A percentile compares a stretch with the other conserved stretches of the same genome.
phyloP scores from a whole-genome alignment of 1,140 invertebrate genomes.

The Lithobius niger region DNA sequence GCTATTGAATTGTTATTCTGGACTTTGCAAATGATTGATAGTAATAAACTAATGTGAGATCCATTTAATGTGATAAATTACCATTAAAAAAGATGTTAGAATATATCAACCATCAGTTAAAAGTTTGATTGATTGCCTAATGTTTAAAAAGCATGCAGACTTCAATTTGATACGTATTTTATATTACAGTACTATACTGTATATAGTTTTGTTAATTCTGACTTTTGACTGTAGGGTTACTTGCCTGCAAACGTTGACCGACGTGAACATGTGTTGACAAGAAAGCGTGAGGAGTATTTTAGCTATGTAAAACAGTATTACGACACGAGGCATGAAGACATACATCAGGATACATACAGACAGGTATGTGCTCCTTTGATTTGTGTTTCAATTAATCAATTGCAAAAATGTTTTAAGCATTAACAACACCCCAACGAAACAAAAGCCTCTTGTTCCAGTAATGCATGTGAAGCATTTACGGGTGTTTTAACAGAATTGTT shows the following conservation, averaged over 20 bases:
- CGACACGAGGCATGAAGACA: slow-evolving; percentile 79
- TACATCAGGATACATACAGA: slow-evolving; percentile 84
- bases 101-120: background rate
- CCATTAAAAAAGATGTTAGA: background rate
- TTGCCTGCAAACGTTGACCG: slow-evolving; percentile 79
- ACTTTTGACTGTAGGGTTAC: slow-evolving; percentile 51
- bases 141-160: background rate
- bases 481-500: too few relatives aligned
- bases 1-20: too few relatives aligned
- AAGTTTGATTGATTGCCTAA: background rate
- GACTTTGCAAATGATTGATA: background rate
- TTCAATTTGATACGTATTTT: slow-evolving; percentile 1
- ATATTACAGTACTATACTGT: slow-evolving; percentile 20
- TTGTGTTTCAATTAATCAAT: background rate
- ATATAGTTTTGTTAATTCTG: too few relatives aligned
- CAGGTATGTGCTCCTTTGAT: slow-evolving; percentile 40
- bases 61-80: background rate
- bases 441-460: too few relatives aligned
- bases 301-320: slow-evolving; percentile 93
- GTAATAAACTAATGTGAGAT: background rate
- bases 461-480: too few relatives aligned
- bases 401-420: background rate
- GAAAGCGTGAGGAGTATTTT: slow-evolving; percentile 91
- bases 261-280: slow-evolving; percentile 61
- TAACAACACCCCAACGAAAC: too few relatives aligned